phyloP scores from a whole-genome alignment of 2,113 vertebrate genomes.

The Leptobrachium ailaonicum region DNA sequence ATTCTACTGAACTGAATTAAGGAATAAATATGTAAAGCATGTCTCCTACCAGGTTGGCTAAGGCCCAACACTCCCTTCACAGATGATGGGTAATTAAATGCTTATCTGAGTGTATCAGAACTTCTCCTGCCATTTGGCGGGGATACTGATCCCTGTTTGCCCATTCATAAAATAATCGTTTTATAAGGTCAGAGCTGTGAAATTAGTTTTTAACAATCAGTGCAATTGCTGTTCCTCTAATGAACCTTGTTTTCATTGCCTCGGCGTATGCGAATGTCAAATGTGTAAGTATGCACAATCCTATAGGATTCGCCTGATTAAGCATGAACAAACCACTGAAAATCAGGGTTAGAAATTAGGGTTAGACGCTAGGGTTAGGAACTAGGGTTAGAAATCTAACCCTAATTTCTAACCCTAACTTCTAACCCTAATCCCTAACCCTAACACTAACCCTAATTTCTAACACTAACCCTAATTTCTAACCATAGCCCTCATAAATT shows the following conservation, averaged over 20 bases:
- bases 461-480: too few relatives aligned
- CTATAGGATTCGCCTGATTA: too few relatives aligned
- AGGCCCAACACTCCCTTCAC: not conserved
- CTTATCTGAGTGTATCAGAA: not conserved
- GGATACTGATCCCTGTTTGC: not conserved
- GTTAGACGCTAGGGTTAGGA: too few relatives aligned
- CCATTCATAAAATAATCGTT: not conserved
- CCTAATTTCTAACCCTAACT: too few relatives aligned
- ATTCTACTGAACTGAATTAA: constrained; percentile 24
- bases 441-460: too few relatives aligned
- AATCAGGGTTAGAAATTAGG: too few relatives aligned
- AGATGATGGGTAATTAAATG: constrained; percentile 5
- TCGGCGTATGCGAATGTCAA: not conserved
- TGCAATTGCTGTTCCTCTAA: not conserved
- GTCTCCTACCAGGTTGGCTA: not conserved
- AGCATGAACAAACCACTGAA: too few relatives aligned
- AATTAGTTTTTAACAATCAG: not conserved
- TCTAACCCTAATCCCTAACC: too few relatives aligned
- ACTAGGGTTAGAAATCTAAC: too few relatives aligned
- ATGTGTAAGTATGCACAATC: not conserved
- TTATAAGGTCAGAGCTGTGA: not conserved
- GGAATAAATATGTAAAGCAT: constrained; percentile 32
- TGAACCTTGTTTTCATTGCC: not conserved
- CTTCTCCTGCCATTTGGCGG: not conserved
- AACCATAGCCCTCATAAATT: too few relatives aligned